Base-by-base conservation (phyloP, 2,797 vertebrate species). In the Danio jaintianensis region DNA sequence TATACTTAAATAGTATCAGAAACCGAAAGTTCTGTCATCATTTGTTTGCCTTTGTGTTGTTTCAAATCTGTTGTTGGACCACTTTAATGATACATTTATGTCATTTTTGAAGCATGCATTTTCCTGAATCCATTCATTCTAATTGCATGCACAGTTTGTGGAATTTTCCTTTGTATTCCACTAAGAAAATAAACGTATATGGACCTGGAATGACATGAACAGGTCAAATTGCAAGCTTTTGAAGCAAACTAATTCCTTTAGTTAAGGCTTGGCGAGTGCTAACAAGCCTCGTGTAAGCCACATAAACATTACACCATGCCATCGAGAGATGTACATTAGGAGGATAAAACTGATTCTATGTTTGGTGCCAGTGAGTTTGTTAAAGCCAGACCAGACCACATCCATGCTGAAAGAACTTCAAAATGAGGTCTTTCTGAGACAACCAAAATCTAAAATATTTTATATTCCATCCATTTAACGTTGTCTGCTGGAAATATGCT, bases 381-480 rank as follows among this genome's bases (percentile, higher is more conserved):
- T 88, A 63, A 71, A 75, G 85, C 85, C 86, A 76, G 82, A 89
- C 86, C 84, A 78, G 87, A 86, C 88, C 85, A 83, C 62, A 63
- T 63, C 7, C 74, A 56, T 40, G 4, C 7, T 52, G 45, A 52
- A 48, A 38, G 7, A 52, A 29, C 22, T 64, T 53, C 29, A 50
- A 62, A 69, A 36, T 42, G 6, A 12, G 42, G 6, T 16, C 43
- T 15, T 42, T 75, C 56, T 74, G 13, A 67, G 45, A 67, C 29
- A 67, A 48, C 64, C 29, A 29, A 29, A 29, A 29, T 29, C 29
- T 29, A 1, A 29, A 29, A 29, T 29, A 29, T 29, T 29, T 29
- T 29, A 1, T 29, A 29, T 29, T 29, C 3, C 1, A 29, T 3
- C 3, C 29, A 29, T 29, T 29, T 29, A 29, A 29, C 29, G 1